Conservation (phyloP, 2,113 vertebrate species). For the Cynoglossus semilaevis region DNA sequence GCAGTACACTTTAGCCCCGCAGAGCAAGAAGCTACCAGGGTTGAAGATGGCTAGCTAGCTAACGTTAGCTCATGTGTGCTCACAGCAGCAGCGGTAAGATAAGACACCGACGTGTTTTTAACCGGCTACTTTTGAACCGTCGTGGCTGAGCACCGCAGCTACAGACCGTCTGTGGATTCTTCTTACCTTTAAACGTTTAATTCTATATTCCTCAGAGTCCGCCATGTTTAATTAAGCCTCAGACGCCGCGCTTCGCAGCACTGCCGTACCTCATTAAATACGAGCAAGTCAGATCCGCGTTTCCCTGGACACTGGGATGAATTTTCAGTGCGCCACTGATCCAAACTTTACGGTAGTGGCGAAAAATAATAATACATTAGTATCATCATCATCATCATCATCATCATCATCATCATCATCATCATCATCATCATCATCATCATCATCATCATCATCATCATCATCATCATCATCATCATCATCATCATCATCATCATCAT, state of each 20-base stretch:
- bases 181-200: conserved; percentile 65
- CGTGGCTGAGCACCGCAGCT: accelerated
- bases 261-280: conserved; percentile 22
- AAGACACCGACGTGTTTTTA: background rate
- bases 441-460: too few species aligned
- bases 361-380: too few species aligned
- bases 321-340: background rate
- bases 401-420: too few species aligned
- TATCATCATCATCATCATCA: too few species aligned
- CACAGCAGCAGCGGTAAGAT: conserved; percentile 4
- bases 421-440: too few species aligned
- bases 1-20: conserved; percentile 11
- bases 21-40: conserved; percentile 14
- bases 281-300: background rate
- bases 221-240: conserved; percentile 73
- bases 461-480: too few species aligned
- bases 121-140: too few species aligned
- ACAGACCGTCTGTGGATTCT: accelerated
- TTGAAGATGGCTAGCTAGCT: conserved; percentile 27
- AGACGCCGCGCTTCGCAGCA: conserved; percentile 50
- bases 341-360: background rate
- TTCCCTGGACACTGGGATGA: background rate
- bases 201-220: conserved; percentile 67
- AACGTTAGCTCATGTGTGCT: conserved; percentile 43
- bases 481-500: too few species aligned